These are phyloP conservation scores for Lytechinus pictus DNA, from an alignment of 35 echinoderm and acorn worm genomes.

Conservation along the genomic window DNA sequence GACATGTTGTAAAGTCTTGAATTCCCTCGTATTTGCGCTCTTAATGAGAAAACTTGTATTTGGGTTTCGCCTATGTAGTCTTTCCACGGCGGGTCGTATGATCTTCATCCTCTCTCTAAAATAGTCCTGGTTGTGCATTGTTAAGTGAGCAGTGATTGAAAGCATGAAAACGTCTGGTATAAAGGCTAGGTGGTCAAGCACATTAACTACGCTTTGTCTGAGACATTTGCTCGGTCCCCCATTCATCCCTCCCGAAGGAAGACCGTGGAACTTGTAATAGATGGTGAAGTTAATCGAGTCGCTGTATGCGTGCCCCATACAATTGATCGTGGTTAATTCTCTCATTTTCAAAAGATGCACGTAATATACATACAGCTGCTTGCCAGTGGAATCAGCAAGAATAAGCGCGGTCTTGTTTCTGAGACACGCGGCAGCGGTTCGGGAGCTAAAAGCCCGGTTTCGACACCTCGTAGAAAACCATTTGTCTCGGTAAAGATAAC, in stretches of 20 bases:
- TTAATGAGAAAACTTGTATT: slow-evolving; percentile 19
- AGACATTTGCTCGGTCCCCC: neutral
- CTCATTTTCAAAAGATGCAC: neutral
- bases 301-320: neutral
- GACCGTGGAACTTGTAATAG: slow-evolving; percentile 56
- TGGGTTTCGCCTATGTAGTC: slow-evolving; percentile 24
- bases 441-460: neutral
- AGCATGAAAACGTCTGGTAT: slow-evolving; percentile 21
- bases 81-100: neutral
- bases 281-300: slow-evolving; percentile 36
- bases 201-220: neutral
- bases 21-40: neutral
- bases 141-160: neutral
- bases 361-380: slow-evolving; percentile 36
- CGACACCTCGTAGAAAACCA: slow-evolving; percentile 60
- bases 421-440: slow-evolving; percentile 25
- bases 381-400: slow-evolving; percentile 55
- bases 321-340: neutral
- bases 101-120: neutral
- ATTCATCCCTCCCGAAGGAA: neutral
- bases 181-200: neutral
- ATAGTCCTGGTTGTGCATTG: neutral
- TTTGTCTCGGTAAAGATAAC: slow-evolving; percentile 39
- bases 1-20: neutral
- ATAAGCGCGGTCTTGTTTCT: slow-evolving; percentile 23